Percentiles rank a stretch among this genome's conserved stretches.
These are phyloP conservation scores for Tetanocera ferruginea DNA, from an alignment of 2,888 invertebrate genomes.

Conservation along the genomic window DNA sequence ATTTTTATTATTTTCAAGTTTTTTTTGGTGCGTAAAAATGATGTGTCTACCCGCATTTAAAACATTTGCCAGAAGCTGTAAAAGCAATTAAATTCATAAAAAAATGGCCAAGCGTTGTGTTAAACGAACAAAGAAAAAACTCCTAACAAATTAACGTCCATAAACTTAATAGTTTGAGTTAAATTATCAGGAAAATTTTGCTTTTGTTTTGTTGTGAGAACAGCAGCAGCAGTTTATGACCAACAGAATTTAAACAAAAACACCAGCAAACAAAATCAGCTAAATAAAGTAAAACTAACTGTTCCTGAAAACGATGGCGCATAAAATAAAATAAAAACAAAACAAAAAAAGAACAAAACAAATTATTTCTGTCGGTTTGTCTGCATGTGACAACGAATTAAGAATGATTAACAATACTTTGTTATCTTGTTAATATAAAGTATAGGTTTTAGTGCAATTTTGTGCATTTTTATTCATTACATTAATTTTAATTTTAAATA, in stretches of 20 bases:
- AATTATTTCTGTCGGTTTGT: background rate
- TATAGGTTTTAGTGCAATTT: background rate
- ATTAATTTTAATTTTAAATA: background rate
- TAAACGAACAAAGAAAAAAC: background rate
- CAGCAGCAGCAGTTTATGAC: background rate
- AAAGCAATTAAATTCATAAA: background rate
- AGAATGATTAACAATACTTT: background rate
- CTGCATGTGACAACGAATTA: background rate
- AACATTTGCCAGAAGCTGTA: background rate
- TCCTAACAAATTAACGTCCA: background rate
- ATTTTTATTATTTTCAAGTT: too few species aligned
- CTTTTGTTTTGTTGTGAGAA: background rate
- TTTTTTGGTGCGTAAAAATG: background rate
- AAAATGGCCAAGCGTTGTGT: background rate
- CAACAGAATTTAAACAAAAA: background rate
- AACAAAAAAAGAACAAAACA: background rate
- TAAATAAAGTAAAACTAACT: constrained; percentile 3
- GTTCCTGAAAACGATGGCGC: background rate
- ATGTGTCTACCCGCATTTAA: background rate
- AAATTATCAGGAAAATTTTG: background rate
- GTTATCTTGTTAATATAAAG: background rate
- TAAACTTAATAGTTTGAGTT: background rate
- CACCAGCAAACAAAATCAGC: background rate
- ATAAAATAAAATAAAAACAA: background rate
- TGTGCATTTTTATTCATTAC: background rate